phyloP scores from a whole-genome alignment of 2,113 vertebrate genomes.

The Neogobius melanostomus region DNA sequence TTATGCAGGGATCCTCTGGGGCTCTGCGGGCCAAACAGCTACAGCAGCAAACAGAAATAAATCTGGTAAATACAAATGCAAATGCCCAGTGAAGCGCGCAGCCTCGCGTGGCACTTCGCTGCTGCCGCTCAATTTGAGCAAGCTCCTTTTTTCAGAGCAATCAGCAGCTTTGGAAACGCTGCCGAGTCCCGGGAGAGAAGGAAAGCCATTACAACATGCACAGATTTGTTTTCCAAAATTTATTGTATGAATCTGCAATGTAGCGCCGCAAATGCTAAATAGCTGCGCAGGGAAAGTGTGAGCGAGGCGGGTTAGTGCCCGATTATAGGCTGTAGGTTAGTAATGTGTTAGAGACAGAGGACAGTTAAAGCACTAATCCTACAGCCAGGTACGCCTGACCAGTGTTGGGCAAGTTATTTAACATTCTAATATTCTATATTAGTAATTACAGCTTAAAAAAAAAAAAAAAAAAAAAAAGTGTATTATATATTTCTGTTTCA shows the following conservation, averaged over 20 bases:
- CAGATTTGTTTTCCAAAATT: constrained; percentile 64
- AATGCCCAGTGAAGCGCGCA: constrained; percentile 62
- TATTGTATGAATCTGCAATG: constrained; percentile 55
- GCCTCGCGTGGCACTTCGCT: constrained; percentile 49
- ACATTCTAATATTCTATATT: too few species aligned
- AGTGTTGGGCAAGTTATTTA: too few species aligned
- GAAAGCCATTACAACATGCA: constrained; percentile 62
- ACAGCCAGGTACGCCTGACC: too few species aligned
- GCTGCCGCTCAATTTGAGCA: constrained; percentile 53
- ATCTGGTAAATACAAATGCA: constrained; percentile 57
- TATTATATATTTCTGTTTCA: too few species aligned
- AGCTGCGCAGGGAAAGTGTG: constrained; percentile 16
- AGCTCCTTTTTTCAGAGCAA: constrained; percentile 51
- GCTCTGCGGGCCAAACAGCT: constrained; percentile 70
- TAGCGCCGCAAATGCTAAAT: constrained; percentile 27
- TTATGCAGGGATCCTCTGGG: constrained; percentile 52
- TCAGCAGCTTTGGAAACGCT: constrained; percentile 73
- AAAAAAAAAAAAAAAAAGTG: too few species aligned
- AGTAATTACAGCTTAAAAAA: too few species aligned
- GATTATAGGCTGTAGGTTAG: too few species aligned
- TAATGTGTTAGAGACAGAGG: too few species aligned
- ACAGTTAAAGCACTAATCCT: too few species aligned
- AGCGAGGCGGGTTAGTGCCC: constrained; percentile 6
- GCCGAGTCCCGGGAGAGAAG: constrained; percentile 55
- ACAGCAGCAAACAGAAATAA: constrained; percentile 59